These are phyloP conservation scores for Drosophila atripex DNA, from an alignment of 2,888 invertebrate species.

Conservation along the genomic window DNA sequence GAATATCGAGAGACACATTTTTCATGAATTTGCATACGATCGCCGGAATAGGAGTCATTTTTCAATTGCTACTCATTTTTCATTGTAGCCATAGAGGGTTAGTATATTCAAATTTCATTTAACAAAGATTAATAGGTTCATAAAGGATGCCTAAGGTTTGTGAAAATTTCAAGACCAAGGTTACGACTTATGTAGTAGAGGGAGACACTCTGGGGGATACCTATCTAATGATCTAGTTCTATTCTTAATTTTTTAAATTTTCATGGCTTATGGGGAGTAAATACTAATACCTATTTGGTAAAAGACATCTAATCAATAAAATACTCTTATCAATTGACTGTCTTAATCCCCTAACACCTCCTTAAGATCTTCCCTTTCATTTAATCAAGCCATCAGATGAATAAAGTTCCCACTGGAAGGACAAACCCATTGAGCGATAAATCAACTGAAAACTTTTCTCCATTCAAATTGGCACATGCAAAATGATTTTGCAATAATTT, in stretches of 20 bases:
- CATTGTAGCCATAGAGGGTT: slow-evolving; percentile 20
- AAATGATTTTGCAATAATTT: slow-evolving; percentile 75
- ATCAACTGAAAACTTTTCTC: slow-evolving; percentile 40
- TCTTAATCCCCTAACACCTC: slow-evolving; percentile 4
- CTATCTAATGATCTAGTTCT: background rate
- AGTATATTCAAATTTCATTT: slow-evolving; percentile 45
- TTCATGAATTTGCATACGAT: slow-evolving; percentile 40
- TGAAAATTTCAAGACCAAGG: slow-evolving; percentile 10
- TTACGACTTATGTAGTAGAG: background rate
- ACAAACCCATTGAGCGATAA: slow-evolving; percentile 48
- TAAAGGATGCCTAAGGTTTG: slow-evolving; percentile 2
- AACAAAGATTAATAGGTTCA: slow-evolving; percentile 46
- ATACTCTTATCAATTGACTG: background rate
- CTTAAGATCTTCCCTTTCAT: slow-evolving; percentile 7
- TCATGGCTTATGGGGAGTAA: background rate
- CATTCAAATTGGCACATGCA: slow-evolving; percentile 54
- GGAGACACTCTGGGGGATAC: background rate
- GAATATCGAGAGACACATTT: slow-evolving; percentile 36
- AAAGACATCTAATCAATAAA: background rate
- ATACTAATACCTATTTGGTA: background rate
- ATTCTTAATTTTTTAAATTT: background rate
- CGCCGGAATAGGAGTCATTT: slow-evolving; percentile 30
- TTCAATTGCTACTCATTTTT: slow-evolving; percentile 46
- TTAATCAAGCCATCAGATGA: slow-evolving; percentile 26
- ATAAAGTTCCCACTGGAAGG: slow-evolving; percentile 1